These are phyloP conservation scores for Metalampra italica DNA, from an alignment of 2,888 invertebrate genomes.

Conservation along the genomic window DNA sequence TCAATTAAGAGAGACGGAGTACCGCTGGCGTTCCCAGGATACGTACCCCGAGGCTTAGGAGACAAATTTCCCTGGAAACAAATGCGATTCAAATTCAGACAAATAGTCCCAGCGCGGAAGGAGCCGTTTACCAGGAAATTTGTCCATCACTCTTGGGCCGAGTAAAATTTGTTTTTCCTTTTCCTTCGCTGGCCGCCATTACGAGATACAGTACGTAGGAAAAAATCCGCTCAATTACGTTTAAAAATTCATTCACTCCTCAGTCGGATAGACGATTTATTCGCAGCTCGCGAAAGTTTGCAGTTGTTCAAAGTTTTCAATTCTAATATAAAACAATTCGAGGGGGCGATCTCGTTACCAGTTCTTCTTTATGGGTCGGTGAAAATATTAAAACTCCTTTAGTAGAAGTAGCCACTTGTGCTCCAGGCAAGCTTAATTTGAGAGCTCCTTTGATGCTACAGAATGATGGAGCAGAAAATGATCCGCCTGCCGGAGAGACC, in stretches of 20 bases:
- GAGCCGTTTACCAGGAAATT: constrained; percentile 74
- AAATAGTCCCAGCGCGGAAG: constrained; percentile 74
- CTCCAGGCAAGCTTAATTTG: constrained; percentile 36
- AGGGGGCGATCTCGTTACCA: constrained; percentile 7
- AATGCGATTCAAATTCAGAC: constrained; percentile 78
- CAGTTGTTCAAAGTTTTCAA: constrained; percentile 1
- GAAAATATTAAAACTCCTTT: constrained; percentile 28
- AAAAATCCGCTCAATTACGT: constrained; percentile 18
- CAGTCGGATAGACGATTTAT: not conserved
- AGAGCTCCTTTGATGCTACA: constrained; percentile 42
- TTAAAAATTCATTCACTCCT: constrained; percentile 8
- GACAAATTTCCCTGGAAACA: constrained; percentile 74
- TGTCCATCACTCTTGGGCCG: constrained; percentile 72
- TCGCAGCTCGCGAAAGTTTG: not conserved
- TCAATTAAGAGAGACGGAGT: constrained; percentile 67
- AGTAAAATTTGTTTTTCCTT: constrained; percentile 63
- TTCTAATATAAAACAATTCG: constrained; percentile 1
- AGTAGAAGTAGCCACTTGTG: constrained; percentile 37
- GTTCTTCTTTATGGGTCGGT: constrained; percentile 6
- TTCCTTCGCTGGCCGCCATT: constrained; percentile 41
- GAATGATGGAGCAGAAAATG: constrained; percentile 48
- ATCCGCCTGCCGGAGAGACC: constrained; percentile 35
- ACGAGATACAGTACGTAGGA: constrained; percentile 26
- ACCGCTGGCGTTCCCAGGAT: constrained; percentile 49
- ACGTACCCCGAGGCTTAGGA: constrained; percentile 66